A percentile compares a stretch with the other conserved stretches of the same genome.
phyloP scores from a whole-genome alignment of 2,888 invertebrate species.

The Tholera decimalis region DNA sequence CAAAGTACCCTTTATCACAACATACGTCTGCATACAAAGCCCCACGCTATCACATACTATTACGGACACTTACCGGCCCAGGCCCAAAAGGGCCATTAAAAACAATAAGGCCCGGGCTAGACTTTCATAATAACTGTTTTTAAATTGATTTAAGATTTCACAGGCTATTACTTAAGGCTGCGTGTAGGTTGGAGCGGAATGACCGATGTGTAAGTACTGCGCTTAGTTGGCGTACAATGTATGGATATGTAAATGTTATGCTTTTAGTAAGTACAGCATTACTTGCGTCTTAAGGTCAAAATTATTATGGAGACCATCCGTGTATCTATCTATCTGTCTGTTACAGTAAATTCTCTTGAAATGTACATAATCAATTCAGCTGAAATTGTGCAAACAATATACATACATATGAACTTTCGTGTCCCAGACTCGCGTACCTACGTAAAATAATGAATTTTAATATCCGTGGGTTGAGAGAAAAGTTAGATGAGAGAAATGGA shows the following conservation, averaged over 20 bases:
- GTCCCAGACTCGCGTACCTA: no score
- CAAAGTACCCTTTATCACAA: constrained; percentile 26
- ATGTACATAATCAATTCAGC: no score
- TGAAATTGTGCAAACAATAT: no score
- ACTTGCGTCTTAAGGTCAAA: no score
- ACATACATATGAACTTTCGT: no score
- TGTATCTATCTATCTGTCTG: no score
- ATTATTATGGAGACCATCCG: no score
- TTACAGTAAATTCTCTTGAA: no score
- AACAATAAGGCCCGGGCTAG: constrained; percentile 68
- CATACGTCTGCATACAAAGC: constrained; percentile 27
- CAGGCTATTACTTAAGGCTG: constrained; percentile 74
- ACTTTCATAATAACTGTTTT: constrained; percentile 77
- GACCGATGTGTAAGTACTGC: constrained; percentile 8
- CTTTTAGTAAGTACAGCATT: no score
- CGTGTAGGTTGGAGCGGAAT: constrained; percentile 40
- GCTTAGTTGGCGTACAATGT: not conserved
- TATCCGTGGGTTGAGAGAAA: no score
- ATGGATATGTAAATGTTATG: not conserved
- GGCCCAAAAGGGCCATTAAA: constrained; percentile 71
- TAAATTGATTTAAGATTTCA: constrained; percentile 85
- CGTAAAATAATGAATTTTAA: no score
- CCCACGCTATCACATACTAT: constrained; percentile 50
- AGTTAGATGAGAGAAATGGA: no score
- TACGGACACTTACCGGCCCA: constrained; percentile 60